Base-by-base conservation (phyloP, 2,888 invertebrate species). In the Stenodema calcarata region DNA sequence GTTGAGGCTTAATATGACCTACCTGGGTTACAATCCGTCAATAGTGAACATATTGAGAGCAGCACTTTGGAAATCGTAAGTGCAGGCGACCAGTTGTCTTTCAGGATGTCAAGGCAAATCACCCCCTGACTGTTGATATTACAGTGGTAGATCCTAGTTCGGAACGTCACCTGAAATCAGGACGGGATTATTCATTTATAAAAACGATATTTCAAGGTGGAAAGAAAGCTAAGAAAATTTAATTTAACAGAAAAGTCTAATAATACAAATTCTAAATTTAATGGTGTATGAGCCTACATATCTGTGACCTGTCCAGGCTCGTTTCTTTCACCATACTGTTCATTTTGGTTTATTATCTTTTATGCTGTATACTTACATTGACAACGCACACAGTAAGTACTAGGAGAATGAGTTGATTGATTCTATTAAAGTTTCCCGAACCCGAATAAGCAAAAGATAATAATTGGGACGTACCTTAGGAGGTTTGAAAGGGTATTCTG, bases 1-100 rank as follows among this genome's bases (percentile, higher is more conserved):
- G n/a, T n/a, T n/a, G n/a, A n/a, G n/a, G n/a, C n/a, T n/a, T n/a
- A n/a, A n/a, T n/a, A 30, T 0, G 35, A 91, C 92, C 92, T 92
- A 98, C 97, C 97, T 93, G 99, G 99, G 94, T 99, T 99, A 92
- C 99, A 99, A 93, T 99, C 99, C 91, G 98, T 98, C 90, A 99
- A 94, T 91, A 99, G 94, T 90, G 98, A 98, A 93, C 98, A 98
- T 93, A 99, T 98, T 89, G 98, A 98, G 89, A 99, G 94, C 90
- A 99, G 94, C 89, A 99, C 98, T 93, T 99, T 99, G 88, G 98
- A 98, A 92, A 99, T 98, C 90, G 99, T 99, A 91, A 99, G 93
- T 73, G 99, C 98, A n/a, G 99, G 98, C 44, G 98, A 98, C 99
- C 99, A 99, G 92, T 99, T 98, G 92, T 99, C 98, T 92, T 99